Base-by-base conservation (phyloP, 2,113 vertebrate species). In the Eupsittula cactorum region DNA sequence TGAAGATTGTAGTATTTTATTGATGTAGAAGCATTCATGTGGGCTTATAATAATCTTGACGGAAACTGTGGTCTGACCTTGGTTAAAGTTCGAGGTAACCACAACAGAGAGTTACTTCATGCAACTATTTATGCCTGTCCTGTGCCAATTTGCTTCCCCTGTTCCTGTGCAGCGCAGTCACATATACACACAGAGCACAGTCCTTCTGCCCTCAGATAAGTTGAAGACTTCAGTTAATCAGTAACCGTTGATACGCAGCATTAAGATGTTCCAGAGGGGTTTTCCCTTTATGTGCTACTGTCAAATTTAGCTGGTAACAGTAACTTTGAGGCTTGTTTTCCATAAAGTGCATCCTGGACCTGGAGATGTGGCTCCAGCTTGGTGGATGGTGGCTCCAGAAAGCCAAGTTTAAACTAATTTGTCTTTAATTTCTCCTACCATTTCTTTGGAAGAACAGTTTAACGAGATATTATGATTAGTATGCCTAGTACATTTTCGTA, bases 21-120 rank as follows among this genome's bases (percentile, higher is more conserved):
- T 92, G 89, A 64, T 64, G 86, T 16, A 11, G 68, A 89, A 52
- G 21, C 78, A 63, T 89, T 97, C 57, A 60, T 92, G 95, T 96
- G 91, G 90, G 92, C 53, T 94, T 69, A 27, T 11, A 86, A 69
- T 31, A 33, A 82, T 64, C 46, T 18, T 41, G 59, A 52, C 6
- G 65, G 82, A 94, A 93, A 62, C 46, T 57, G 64, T 94, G 93
- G 82, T 82, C 68, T 90, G 68, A 50, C 82, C 90, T 86, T 55
- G 47, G 93, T 84, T 89, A 20, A 85, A 84, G 87, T 84, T 95
- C 49, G 50, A 55, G 82, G 84, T 67, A 79, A 92, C 91, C 93
- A 86, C 89, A 86, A 42, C 79, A 80, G 67, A 84, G 60, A 41
- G 28, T 70, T 57, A 16, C 75, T 93, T 92, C 49, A 41, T 33